Percentiles rank a stretch among this genome's conserved stretches.
phyloP scores from a whole-genome alignment of 2,888 invertebrate genomes.

The Creontiades dilutus region DNA sequence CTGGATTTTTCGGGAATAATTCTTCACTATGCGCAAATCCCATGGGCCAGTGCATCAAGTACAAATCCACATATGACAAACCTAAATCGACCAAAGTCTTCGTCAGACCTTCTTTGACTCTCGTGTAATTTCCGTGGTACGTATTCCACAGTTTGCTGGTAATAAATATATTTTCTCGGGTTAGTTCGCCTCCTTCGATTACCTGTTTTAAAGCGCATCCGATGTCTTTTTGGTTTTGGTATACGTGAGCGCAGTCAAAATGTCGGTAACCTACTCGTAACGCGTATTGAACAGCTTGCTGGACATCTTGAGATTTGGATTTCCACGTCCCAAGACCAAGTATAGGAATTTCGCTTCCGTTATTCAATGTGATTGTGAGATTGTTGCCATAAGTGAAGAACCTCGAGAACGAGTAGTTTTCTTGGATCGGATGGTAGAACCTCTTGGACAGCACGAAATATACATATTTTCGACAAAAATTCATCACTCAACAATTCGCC shows the following conservation, averaged over 20 bases:
- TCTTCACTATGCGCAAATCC: background rate
- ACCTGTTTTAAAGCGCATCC: slow-evolving; percentile 41
- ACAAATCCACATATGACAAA: slow-evolving; percentile 48
- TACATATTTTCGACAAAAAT: background rate
- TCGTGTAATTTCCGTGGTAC: slow-evolving; percentile 31
- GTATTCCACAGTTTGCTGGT: slow-evolving; percentile 65
- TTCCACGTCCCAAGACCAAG: slow-evolving; percentile 62
- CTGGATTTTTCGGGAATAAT: background rate
- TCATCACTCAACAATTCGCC: background rate
- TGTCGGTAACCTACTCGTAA: slow-evolving; percentile 51
- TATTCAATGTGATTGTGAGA: slow-evolving; percentile 29
- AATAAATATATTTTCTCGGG: slow-evolving; percentile 49
- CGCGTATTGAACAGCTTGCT: slow-evolving; percentile 38
- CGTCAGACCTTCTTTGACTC: slow-evolving; percentile 47
- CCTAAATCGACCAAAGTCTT: slow-evolving; percentile 30
- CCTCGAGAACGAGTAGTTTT: background rate
- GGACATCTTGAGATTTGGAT: slow-evolving; percentile 21
- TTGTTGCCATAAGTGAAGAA: background rate
- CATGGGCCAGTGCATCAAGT: slow-evolving; percentile 61
- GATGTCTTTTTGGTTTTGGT: slow-evolving; percentile 63
- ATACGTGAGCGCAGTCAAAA: slow-evolving; percentile 57
- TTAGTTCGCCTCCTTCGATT: slow-evolving; percentile 51
- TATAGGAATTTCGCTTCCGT: slow-evolving; percentile 45
- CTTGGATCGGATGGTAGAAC: background rate
- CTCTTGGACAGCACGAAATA: background rate